Evolutionary conservation across 2,113 vertebrate genomes (phyloP).

Genomic region (Caranx melampygus): DNA sequence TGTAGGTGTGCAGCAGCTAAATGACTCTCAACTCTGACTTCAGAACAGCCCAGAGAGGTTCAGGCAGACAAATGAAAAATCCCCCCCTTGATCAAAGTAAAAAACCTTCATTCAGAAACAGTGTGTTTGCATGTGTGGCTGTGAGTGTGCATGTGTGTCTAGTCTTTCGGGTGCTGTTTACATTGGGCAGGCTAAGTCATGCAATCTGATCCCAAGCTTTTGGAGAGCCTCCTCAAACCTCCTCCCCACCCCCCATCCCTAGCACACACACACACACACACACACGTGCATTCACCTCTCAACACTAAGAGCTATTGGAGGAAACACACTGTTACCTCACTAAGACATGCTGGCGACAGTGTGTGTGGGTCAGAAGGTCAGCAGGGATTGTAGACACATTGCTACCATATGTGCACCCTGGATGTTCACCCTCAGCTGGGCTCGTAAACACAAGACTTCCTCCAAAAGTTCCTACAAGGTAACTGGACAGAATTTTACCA

Average conservation of each 20-base stretch:
- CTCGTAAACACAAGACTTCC: constrained; percentile 37
- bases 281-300: constrained; percentile 60
- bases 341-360: constrained; percentile 82
- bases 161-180: constrained; percentile 69
- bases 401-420: constrained; percentile 70
- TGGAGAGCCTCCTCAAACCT: constrained; percentile 33
- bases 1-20: constrained; percentile 55
- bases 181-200: constrained; percentile 74
- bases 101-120: constrained; percentile 29
- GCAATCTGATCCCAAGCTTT: constrained; percentile 74
- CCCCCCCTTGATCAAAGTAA: constrained; percentile 51
- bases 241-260: background rate
- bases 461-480: constrained; percentile 56
- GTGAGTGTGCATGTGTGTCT: constrained; percentile 9
- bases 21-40: constrained; percentile 41
- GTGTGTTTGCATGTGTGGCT: constrained; percentile 22
- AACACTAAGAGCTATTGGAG: constrained; percentile 72
- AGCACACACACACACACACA: constrained; percentile 41
- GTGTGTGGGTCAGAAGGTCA: constrained; percentile 75
- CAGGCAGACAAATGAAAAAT: constrained; percentile 45
- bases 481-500: constrained; percentile 2
- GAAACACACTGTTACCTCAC: constrained; percentile 80
- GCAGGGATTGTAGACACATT: constrained; percentile 59
- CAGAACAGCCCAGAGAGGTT: constrained; percentile 13
- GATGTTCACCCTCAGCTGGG: constrained; percentile 49